These are phyloP conservation scores for Eonycteris spelaea DNA, from an alignment of 2,113 vertebrate genomes.

Conservation along the genomic window DNA sequence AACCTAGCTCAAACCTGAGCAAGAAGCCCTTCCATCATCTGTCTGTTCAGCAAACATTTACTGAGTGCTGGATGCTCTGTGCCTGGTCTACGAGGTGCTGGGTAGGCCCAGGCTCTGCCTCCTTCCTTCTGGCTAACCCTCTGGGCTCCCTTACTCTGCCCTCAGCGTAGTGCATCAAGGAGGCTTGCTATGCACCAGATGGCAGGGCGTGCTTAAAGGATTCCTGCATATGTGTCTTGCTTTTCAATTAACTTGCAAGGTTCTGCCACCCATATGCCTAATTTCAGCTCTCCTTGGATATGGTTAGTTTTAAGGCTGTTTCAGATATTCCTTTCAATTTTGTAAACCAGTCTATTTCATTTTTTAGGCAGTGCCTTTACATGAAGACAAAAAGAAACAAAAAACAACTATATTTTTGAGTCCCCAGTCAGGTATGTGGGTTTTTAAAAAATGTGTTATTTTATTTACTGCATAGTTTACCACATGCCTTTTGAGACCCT, in stretches of 20 bases:
- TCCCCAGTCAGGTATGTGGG: constrained; percentile 91
- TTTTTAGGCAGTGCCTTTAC: constrained; percentile 83
- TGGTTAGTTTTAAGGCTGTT: constrained; percentile 49
- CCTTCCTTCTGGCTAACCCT: not conserved
- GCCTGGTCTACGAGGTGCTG: not conserved
- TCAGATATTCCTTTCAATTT: constrained; percentile 48
- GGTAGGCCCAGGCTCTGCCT: not conserved
- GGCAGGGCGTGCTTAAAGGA: not conserved
- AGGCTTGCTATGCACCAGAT: not conserved
- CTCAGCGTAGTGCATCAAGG: fast-evolving
- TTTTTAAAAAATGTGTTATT: constrained; percentile 38
- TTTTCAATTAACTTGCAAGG: constrained; percentile 15
- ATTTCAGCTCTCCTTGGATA: constrained; percentile 29
- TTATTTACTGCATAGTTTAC: constrained; percentile 47
- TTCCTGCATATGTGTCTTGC: not conserved
- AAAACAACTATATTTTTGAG: constrained; percentile 88
- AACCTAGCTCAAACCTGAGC: constrained; percentile 23
- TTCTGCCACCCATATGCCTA: not conserved
- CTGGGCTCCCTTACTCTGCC: too few species aligned
- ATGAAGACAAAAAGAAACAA: constrained; percentile 90
- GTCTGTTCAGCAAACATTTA: not conserved
- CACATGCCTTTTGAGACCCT: constrained; percentile 62
- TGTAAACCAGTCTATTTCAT: constrained; percentile 61
- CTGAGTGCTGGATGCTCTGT: not conserved
- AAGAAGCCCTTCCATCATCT: not conserved